phyloP scores from a whole-genome alignment of 2,797 vertebrate genomes.

The Loriculus beryllinus region DNA sequence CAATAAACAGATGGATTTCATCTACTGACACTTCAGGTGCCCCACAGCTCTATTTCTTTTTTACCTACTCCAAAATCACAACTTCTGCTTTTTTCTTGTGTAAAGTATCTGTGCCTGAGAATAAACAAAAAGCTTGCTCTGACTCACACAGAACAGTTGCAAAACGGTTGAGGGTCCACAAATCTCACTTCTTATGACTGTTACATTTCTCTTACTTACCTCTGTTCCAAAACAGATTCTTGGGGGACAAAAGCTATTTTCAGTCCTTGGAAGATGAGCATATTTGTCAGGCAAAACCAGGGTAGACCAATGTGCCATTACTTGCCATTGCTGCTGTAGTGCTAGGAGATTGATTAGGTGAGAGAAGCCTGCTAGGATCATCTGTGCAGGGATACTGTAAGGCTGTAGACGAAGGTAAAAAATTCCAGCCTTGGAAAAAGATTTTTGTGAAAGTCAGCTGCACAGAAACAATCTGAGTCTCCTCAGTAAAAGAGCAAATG shows the following conservation, averaged over 20 bases:
- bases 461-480: neutral
- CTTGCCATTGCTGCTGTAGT: neutral
- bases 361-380: neutral
- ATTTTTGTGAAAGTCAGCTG: neutral
- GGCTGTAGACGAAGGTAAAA: neutral
- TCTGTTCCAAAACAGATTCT: neutral
- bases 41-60: neutral
- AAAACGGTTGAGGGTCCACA: neutral
- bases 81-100: neutral
- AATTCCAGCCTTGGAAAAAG: neutral
- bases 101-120: neutral
- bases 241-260: neutral
- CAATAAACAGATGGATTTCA: constrained; percentile 32
- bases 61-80: neutral
- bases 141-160: neutral
- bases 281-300: neutral
- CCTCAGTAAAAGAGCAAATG: neutral
- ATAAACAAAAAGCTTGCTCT: neutral
- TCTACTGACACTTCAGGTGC: neutral
- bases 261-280: neutral
- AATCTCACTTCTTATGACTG: neutral
- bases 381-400: neutral
- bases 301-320: neutral
- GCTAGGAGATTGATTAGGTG: neutral
- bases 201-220: neutral